Conservation (phyloP, 2,888 invertebrate genomes). For the Glaucopsyche alexis region DNA sequence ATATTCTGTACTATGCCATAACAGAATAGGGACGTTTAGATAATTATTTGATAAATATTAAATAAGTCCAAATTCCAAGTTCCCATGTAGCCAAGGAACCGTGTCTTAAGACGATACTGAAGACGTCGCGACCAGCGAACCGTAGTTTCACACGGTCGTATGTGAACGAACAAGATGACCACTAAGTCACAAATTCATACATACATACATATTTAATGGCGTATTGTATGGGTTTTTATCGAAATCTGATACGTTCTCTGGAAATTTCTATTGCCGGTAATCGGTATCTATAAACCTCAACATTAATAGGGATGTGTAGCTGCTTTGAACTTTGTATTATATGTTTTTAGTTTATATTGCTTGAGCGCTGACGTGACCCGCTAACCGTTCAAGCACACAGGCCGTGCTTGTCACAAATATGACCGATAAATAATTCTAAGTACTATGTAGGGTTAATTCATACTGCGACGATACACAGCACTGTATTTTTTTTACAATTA, state of each 20-base stretch:
- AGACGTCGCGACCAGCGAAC: conserved; percentile 48
- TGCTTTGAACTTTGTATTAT: neutral
- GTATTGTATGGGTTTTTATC: conserved; percentile 18
- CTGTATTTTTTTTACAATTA: too few species aligned
- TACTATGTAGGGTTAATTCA: too few species aligned
- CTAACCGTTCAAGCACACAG: too few species aligned
- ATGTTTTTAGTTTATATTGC: too few species aligned
- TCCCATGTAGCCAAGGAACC: conserved; percentile 48
- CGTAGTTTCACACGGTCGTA: conserved; percentile 51
- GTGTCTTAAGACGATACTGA: conserved; percentile 52
- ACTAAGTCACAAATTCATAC: conserved; percentile 31
- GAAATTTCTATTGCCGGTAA: neutral
- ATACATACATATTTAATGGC: conserved; percentile 7
- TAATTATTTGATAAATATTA: conserved; percentile 20
- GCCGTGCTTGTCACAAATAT: too few species aligned
- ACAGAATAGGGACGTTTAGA: neutral
- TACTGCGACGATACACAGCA: too few species aligned
- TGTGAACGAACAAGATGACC: conserved; percentile 54
- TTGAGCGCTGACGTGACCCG: too few species aligned
- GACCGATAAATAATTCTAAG: too few species aligned
- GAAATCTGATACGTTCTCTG: neutral
- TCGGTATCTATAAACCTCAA: neutral
- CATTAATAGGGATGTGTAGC: neutral
- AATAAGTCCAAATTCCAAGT: conserved; percentile 42
- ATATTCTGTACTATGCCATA: neutral